Evolutionary conservation across 2,113 vertebrate species (phyloP).

Genomic region (Saccopteryx leptura): DNA sequence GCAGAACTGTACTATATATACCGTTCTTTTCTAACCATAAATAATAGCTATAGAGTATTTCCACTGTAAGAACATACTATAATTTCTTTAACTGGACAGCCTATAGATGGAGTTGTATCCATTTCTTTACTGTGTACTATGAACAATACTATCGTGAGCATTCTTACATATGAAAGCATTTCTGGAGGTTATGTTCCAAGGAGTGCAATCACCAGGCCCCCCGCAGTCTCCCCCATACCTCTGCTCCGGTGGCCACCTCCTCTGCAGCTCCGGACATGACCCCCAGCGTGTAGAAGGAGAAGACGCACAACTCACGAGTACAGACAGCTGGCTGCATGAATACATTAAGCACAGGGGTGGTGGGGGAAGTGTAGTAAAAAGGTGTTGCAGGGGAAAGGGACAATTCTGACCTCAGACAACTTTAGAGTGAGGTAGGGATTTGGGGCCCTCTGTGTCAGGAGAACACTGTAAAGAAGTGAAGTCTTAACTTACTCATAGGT

Average conservation of each 20-base stretch:
- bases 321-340: conserved; percentile 95
- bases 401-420: background rate
- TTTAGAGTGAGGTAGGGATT: background rate
- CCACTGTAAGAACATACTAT: background rate
- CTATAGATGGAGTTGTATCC: background rate
- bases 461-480: background rate
- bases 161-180: conserved; percentile 9
- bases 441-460: background rate
- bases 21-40: conserved; percentile 1
- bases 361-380: background rate
- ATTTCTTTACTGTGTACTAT: background rate
- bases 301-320: conserved; percentile 98
- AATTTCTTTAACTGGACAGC: conserved; percentile 8
- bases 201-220: background rate
- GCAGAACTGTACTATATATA: background rate
- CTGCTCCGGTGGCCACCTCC: conserved; percentile 98
- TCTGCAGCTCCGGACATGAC: conserved; percentile 99
- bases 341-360: background rate
- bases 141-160: background rate
- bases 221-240: conserved; percentile 88
- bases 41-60: conserved; percentile 17
- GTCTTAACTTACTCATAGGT: background rate
- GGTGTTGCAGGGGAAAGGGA: rapidly evolving
- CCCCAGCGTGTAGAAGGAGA: conserved; percentile 99
- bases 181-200: conserved; percentile 44